phyloP scores from a whole-genome alignment of 2,888 invertebrate genomes.

The Eucriotettix oculatus region DNA sequence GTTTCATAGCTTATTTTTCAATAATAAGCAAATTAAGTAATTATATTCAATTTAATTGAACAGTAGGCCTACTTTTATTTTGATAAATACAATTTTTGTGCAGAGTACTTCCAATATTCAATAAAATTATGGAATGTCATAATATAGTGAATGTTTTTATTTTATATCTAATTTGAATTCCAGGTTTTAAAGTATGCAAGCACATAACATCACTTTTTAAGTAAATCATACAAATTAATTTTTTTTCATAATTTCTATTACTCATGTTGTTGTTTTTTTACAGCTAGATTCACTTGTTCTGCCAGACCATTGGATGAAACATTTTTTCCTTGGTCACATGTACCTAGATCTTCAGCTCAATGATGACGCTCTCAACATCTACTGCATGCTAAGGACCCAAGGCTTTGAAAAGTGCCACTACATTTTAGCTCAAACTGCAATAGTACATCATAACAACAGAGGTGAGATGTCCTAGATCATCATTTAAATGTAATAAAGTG shows the following conservation, averaged over 20 bases:
- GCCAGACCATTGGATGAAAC: slow-evolving; percentile 88
- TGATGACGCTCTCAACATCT: slow-evolving; percentile 76
- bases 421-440: slow-evolving; percentile 79
- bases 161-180: too few species aligned
- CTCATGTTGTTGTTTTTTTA: slow-evolving; percentile 9
- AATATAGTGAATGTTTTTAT: too few species aligned
- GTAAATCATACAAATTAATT: too few species aligned
- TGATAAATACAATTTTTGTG: too few species aligned
- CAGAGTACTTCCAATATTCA: too few species aligned
- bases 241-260: neutral
- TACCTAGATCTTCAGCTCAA: slow-evolving; percentile 79
- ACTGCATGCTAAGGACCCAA: slow-evolving; percentile 52
- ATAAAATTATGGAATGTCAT: too few species aligned
- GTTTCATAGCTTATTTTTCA: too few species aligned
- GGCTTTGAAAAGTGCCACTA: slow-evolving; percentile 82
- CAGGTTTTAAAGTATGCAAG: too few species aligned
- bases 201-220: too few species aligned
- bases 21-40: too few species aligned
- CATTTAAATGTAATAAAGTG: neutral
- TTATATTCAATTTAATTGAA: too few species aligned
- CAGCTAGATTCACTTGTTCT: slow-evolving; percentile 28
- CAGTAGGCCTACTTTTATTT: too few species aligned
- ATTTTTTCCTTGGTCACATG: slow-evolving; percentile 79
- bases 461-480: slow-evolving; percentile 32
- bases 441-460: slow-evolving; percentile 82